Evolutionary conservation across 2,888 invertebrate genomes (phyloP).

Genomic region (Caenorhabditis afra): DNA sequence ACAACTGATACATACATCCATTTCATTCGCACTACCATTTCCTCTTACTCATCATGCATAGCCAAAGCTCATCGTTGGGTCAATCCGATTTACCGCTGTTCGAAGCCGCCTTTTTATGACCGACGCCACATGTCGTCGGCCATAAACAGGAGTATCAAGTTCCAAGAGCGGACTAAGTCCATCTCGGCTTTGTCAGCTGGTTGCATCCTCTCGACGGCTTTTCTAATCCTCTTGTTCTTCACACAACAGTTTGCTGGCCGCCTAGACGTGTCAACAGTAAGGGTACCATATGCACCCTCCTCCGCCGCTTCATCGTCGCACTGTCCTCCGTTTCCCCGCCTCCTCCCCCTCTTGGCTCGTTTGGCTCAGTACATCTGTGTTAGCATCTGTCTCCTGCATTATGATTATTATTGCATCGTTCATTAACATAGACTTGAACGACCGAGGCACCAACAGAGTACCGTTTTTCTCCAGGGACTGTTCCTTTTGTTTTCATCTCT

Average conservation of each 20-base stretch:
- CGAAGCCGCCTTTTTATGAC: constrained; percentile 31
- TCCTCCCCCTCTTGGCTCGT: constrained; percentile 26
- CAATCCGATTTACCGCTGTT: constrained; percentile 39
- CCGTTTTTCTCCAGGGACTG: constrained; percentile 43
- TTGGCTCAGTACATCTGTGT: constrained; percentile 59
- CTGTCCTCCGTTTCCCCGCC: constrained; percentile 20
- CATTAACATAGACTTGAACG: constrained; percentile 51
- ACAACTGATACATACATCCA: background rate
- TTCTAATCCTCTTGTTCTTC: constrained; percentile 54
- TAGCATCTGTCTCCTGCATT: constrained; percentile 59
- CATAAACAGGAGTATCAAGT: constrained; percentile 51
- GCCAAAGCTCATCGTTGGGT: constrained; percentile 25
- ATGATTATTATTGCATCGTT: constrained; percentile 58
- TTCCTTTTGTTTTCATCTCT: constrained; percentile 23
- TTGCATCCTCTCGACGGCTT: constrained; percentile 18
- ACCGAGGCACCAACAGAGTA: constrained; percentile 11
- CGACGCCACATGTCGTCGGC: constrained; percentile 28
- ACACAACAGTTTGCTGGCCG: constrained; percentile 41
- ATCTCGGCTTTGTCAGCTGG: constrained; percentile 44
- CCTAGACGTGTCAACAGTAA: constrained; percentile 33
- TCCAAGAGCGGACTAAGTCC: constrained; percentile 25
- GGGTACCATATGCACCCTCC: constrained; percentile 36
- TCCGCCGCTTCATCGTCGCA: constrained; percentile 3
- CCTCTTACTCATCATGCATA: constrained; percentile 8
- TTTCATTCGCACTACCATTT: background rate